Evolutionary conservation across 2,113 vertebrate genomes (phyloP), one percentile per base, ranked within the genome.

Genomic region (Neogale vison): DNA sequence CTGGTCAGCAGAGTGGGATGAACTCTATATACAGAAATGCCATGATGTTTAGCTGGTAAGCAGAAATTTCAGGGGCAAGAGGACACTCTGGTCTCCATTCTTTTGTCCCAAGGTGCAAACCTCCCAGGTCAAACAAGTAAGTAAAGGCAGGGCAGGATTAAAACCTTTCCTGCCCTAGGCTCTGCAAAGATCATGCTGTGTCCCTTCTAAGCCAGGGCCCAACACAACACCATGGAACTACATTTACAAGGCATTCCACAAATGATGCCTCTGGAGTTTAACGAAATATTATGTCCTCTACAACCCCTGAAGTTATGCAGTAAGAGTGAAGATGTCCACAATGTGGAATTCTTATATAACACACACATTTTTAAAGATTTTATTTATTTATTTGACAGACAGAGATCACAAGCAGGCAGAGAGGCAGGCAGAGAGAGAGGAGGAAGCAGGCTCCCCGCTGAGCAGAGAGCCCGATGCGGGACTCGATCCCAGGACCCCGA

Each of bases 1-100:
- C 57, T 92, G 76, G 42, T 97, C 96, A 97, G 96, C 96, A 97
- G n/a, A 96, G 47, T 90, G 72, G 6, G 21, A 72, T 92, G 91
- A 88, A 63, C 89, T 96, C 72, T 67, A 71, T 11, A 21, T 36
- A 74, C 6, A 85, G 45, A 71, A 94, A 74, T n/a, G 55, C 52
- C 55, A 47, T 24, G n/a, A 71, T 23, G 59, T 39, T 96, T 45
- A 47, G 77, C 65, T 39, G 65, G 74, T 6, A 82, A 67, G 90
- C 77, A 97, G 79, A 91, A 92, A 92, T 86, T 95, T 93, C 85
- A 93, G 69, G 86, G 88, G 59, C 63, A 95, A 69, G 1, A 57
- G 45, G 39, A 85, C 39, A 69, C 14, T 65, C 20, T 1, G 47
- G 69, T 61, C 42, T 91, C 74, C 26, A 61, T 1, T 63, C n/a